Percentiles rank a stretch among this genome's conserved stretches.
phyloP scores from a whole-genome alignment of 2,888 invertebrate species.

The Daptonema setosum region DNA sequence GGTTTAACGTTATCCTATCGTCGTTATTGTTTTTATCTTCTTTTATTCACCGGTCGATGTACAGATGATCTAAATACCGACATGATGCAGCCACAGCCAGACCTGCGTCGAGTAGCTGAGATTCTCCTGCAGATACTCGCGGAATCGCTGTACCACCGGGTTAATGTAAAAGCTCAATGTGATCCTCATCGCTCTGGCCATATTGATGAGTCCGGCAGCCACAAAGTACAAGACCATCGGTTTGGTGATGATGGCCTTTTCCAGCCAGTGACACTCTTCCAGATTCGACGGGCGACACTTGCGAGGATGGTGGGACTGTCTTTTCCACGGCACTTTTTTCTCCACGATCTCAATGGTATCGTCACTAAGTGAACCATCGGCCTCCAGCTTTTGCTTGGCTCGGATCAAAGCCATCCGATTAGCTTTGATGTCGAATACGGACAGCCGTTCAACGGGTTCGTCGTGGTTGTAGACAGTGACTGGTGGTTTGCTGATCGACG shows the following conservation, averaged over 20 bases:
- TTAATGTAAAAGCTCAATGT: slow-evolving; percentile 4
- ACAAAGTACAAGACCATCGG: slow-evolving; percentile 6
- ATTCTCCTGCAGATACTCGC: not conserved
- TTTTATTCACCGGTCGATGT: too few relatives aligned
- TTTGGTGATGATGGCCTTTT: not conserved
- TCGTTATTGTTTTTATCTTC: too few relatives aligned
- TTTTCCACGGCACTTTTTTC: not conserved
- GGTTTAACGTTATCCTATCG: too few relatives aligned
- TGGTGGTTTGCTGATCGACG: too few relatives aligned
- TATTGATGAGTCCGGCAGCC: not conserved
- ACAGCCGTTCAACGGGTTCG: too few relatives aligned
- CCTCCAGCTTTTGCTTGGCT: too few relatives aligned
- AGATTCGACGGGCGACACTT: not conserved
- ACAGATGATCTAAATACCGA: too few relatives aligned
- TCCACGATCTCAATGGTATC: too few relatives aligned
- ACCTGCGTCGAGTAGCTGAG: not conserved
- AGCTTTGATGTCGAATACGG: too few relatives aligned
- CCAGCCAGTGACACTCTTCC: slow-evolving; percentile 2
- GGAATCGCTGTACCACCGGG: slow-evolving; percentile 3
- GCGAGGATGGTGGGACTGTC: not conserved
- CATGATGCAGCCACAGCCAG: not conserved
- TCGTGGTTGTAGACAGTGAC: too few relatives aligned
- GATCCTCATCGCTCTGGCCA: slow-evolving; percentile 5
- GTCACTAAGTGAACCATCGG: too few relatives aligned
- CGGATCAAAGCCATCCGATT: too few relatives aligned